A percentile compares a stretch with the other conserved stretches of the same genome.
Evolutionary conservation across 2,888 invertebrate genomes (phyloP).

Genomic region (Lypha dubia): DNA sequence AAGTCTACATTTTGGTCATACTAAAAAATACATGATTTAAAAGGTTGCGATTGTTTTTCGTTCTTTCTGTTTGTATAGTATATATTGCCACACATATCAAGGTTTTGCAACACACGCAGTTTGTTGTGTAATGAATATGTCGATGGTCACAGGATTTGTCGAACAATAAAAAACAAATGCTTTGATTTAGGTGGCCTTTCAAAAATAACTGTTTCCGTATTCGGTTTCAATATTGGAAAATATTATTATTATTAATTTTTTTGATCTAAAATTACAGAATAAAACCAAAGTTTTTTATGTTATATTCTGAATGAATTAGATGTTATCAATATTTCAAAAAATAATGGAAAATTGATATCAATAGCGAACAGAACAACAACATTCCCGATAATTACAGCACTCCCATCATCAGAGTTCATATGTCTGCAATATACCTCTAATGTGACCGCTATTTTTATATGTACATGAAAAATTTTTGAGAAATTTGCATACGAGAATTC

Average conservation of each 20-base stretch:
- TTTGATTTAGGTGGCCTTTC: background rate
- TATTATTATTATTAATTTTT: background rate
- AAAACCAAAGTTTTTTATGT: too few species aligned
- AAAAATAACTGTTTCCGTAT: background rate
- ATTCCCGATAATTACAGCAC: too few species aligned
- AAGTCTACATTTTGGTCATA: conserved; percentile 75
- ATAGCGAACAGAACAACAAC: too few species aligned
- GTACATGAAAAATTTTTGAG: too few species aligned
- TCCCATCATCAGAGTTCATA: too few species aligned
- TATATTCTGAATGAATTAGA: too few species aligned
- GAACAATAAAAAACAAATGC: background rate
- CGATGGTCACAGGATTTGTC: conserved; percentile 51
- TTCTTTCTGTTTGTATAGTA: conserved; percentile 25
- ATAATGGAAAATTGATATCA: too few species aligned
- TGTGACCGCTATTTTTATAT: too few species aligned
- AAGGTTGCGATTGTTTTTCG: conserved; percentile 44
- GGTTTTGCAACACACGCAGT: conserved; percentile 49
- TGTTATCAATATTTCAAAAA: too few species aligned
- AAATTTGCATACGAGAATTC: too few species aligned
- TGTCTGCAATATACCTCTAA: too few species aligned
- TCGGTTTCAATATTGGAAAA: background rate
- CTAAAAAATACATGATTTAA: conserved; percentile 58
- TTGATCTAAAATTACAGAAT: too few species aligned
- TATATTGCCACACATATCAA: conserved; percentile 54
- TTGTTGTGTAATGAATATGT: conserved; percentile 50